Evolutionary conservation across 2,113 vertebrate genomes (phyloP).

Genomic region (Melospiza georgiana): DNA sequence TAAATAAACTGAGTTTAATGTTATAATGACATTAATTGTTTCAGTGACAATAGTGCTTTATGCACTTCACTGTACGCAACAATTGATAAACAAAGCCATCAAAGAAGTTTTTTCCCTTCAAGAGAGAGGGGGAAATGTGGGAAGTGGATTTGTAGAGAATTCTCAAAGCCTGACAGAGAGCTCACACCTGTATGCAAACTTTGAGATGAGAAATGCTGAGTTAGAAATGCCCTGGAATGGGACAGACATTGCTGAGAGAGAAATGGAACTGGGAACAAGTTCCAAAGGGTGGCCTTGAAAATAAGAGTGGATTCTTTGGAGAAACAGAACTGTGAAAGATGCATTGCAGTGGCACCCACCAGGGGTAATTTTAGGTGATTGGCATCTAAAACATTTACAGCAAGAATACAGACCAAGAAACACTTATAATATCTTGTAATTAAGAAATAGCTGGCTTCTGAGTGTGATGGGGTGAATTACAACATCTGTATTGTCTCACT

Average conservation of each 20-base stretch:
- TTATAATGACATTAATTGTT: background rate
- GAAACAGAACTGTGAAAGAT: background rate
- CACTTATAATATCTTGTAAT: background rate
- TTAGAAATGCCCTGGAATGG: background rate
- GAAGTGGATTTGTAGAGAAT: background rate
- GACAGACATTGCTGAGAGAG: background rate
- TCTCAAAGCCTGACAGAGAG: background rate
- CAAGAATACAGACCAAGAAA: background rate
- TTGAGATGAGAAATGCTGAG: background rate
- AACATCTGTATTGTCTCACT: background rate
- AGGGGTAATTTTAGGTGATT: background rate
- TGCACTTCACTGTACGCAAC: background rate
- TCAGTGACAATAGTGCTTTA: background rate
- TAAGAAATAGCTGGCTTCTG: background rate
- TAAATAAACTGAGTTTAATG: background rate
- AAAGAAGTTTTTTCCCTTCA: fast-evolving
- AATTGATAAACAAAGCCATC: background rate
- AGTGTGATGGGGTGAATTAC: background rate
- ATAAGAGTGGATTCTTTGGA: background rate
- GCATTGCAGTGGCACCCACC: background rate
- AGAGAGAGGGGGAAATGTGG: background rate
- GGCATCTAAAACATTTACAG: too few relatives aligned
- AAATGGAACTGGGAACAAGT: background rate
- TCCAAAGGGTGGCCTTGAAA: background rate
- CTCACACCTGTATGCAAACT: background rate